A percentile compares a stretch with the other conserved stretches of the same genome.
Evolutionary conservation across 2,888 invertebrate species (phyloP).

Genomic region (Leucoma salicis): DNA sequence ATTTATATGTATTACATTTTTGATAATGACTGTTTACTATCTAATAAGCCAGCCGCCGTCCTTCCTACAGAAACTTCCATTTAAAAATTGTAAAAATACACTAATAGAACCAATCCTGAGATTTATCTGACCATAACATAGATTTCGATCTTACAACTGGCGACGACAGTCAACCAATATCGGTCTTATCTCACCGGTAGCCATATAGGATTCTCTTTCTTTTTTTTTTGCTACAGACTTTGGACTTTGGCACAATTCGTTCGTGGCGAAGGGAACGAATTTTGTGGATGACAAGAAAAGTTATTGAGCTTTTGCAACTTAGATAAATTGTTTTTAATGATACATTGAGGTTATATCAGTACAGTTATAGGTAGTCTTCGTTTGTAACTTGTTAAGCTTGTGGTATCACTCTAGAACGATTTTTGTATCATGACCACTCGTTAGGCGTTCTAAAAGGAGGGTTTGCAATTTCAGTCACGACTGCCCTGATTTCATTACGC

Average conservation of each 20-base stretch:
- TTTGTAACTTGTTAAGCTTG: too few species aligned
- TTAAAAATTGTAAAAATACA: not conserved
- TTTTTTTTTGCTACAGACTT: conserved; percentile 1
- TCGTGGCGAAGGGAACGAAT: not conserved
- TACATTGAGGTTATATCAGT: too few species aligned
- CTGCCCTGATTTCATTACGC: too few species aligned
- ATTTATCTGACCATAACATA: conserved; percentile 27
- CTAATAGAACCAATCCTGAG: not conserved
- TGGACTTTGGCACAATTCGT: conserved; percentile 5
- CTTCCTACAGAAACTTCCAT: not conserved
- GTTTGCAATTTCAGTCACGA: too few species aligned
- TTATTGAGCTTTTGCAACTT: not conserved
- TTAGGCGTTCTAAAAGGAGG: too few species aligned
- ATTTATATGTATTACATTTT: too few species aligned
- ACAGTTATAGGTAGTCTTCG: too few species aligned
- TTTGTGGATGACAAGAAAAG: conserved; percentile 2
- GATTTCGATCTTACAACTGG: conserved; percentile 33
- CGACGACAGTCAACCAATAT: conserved; percentile 26
- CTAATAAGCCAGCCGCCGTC: not conserved
- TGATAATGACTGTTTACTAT: not conserved
- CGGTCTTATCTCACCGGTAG: conserved; percentile 13
- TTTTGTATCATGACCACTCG: too few species aligned
- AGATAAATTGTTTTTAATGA: not conserved
- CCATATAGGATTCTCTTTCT: conserved; percentile 9
- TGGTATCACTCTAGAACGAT: too few species aligned